Conservation (phyloP, 2,797 vertebrate genomes). For the Cheirogaleus major region DNA sequence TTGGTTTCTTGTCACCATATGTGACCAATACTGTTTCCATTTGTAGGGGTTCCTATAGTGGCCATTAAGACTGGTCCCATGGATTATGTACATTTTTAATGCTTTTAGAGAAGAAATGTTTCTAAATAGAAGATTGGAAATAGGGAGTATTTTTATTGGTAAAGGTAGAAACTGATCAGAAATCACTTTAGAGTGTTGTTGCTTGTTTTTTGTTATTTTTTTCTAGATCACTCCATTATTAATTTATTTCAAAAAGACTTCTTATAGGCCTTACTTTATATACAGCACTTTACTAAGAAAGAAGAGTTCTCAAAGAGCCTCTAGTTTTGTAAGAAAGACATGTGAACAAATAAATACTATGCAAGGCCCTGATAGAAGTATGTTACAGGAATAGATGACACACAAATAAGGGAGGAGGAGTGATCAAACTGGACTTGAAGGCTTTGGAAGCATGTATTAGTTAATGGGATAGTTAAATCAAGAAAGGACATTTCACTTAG, state of each 20-base stretch:
- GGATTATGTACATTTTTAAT: neutral
- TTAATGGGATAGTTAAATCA: neutral
- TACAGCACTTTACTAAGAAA: neutral
- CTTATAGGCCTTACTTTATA: neutral
- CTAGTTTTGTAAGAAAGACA: neutral
- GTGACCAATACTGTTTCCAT: neutral
- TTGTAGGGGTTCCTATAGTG: neutral
- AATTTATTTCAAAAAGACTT: neutral
- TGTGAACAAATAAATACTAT: neutral
- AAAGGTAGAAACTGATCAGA: neutral
- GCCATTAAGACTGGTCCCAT: neutral
- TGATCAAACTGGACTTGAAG: neutral
- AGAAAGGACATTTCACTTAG: neutral
- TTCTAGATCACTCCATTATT: neutral
- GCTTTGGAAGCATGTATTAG: neutral
- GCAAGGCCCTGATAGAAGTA: neutral
- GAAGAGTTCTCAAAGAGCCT: neutral
- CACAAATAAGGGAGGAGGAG: neutral
- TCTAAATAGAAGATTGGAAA: conserved; percentile 34
- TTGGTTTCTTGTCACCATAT: neutral
- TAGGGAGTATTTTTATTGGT: neutral
- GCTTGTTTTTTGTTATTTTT: neutral
- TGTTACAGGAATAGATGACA: neutral
- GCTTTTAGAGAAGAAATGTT: neutral
- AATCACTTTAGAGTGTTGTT: neutral